These are phyloP conservation scores for Pogonocichla stellata DNA, from an alignment of 2,113 vertebrate genomes.

Conservation along the genomic window DNA sequence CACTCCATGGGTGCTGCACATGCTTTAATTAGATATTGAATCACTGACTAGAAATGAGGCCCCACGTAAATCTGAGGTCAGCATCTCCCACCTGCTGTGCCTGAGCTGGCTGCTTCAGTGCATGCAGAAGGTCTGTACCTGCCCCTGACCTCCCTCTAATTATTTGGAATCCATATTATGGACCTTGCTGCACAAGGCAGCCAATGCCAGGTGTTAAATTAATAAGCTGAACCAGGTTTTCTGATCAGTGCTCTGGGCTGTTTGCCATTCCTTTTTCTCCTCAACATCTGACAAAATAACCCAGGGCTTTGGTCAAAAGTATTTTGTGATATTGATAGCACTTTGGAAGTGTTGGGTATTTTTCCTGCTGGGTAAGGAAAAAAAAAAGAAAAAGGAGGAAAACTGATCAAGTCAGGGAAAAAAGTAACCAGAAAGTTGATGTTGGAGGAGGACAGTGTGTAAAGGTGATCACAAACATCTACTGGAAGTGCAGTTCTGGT, in stretches of 20 bases:
- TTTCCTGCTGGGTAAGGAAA: not conserved
- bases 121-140: conserved; percentile 42
- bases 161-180: conserved; percentile 63
- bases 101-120: not conserved
- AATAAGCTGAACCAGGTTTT: conserved; percentile 61
- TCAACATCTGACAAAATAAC: conserved; percentile 42
- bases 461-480: not conserved
- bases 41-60: not conserved
- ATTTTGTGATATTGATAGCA: not conserved
- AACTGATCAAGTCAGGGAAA: not conserved
- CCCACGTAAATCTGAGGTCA: not conserved
- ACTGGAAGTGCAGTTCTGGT: not conserved
- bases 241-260: conserved; percentile 44
- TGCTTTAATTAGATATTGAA: conserved; percentile 40
- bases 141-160: conserved; percentile 40
- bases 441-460: not conserved
- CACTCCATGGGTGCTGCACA: not conserved
- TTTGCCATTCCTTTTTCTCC: conserved; percentile 36
- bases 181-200: conserved; percentile 1
- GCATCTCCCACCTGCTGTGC: not conserved
- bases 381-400: not conserved
- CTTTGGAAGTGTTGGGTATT: not conserved
- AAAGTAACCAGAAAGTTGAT: not conserved
- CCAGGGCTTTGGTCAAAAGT: conserved; percentile 5
- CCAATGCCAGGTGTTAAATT: conserved; percentile 59